These are phyloP conservation scores for Pelodytes ibericus DNA, from an alignment of 2,797 vertebrate genomes.

Conservation along the genomic window DNA sequence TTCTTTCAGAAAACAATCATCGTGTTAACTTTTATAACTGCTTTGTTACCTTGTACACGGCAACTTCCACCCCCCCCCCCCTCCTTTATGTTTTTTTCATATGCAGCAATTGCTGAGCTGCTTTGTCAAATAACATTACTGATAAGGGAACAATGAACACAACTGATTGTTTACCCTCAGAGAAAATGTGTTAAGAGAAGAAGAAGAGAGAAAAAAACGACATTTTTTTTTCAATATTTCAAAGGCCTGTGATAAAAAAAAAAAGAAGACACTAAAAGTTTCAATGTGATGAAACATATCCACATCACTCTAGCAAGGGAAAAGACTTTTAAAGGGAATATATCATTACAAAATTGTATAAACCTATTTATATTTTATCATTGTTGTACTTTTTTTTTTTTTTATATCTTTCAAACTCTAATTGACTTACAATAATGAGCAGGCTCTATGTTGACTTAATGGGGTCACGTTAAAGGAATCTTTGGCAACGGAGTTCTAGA, in stretches of 20 bases:
- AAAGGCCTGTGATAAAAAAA: background rate
- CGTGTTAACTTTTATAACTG: background rate
- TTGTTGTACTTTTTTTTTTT: background rate
- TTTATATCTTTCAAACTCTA: too few species aligned
- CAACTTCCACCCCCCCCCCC: too few species aligned
- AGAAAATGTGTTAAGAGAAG: slow-evolving; percentile 15
- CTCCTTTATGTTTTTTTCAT: background rate
- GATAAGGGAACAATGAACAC: slow-evolving; percentile 8
- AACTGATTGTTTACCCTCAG: background rate
- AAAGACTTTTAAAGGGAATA: background rate
- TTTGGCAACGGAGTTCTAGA: too few species aligned
- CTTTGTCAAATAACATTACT: slow-evolving; percentile 13
- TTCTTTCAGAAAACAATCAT: background rate
- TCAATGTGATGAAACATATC: background rate
- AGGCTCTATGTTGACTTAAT: background rate
- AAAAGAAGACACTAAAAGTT: background rate
- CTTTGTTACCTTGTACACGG: background rate
- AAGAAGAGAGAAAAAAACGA: background rate
- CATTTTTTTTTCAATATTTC: slow-evolving; percentile 2
- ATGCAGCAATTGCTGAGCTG: background rate
- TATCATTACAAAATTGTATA: background rate
- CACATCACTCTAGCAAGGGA: background rate
- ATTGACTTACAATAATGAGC: background rate
- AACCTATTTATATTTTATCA: background rate
- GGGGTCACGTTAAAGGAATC: too few species aligned